Base-by-base conservation (phyloP, 2,888 invertebrate species). In the Mythimna impura region DNA sequence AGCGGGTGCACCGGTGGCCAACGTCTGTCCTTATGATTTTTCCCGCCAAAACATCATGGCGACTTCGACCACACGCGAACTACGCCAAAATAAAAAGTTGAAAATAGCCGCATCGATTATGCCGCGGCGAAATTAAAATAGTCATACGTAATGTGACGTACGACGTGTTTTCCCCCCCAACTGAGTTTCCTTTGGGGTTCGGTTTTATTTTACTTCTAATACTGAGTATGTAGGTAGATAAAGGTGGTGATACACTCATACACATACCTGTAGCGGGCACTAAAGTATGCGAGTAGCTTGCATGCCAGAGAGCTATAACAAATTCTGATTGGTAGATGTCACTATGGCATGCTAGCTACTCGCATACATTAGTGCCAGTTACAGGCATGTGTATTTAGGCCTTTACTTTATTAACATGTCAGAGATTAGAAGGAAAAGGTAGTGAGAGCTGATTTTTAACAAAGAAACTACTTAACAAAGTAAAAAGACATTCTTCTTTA, bases 71-170 rank as follows among this genome's bases (percentile, higher is more conserved):
- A 96, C 96, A 96, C 96, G 95, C 96, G 95, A 95, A 95, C 96
- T 92, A 93, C 93, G 94, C 95, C 92, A 94, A 96, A 96, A 96
- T 96, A 96, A 96, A 95, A 95, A 92, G 87, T 94, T 93, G 66
- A 93, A 96, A 96, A 96, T 96, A 96, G 94, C 94, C 91, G 89
- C 82, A 89, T 90, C 92, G 89, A 90, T 92, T 89, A 87, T 89
- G 87, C 91, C 90, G 93, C 92, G 89, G 92, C 91, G 91, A 91
- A 92, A 94, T 95, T 92, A 94, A 95, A 95, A 95, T 94, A 95
- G 94, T 92, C 90, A 61, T 84, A 69, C 88, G 88, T 83, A 71
- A 47, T 81, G 85, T 82, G 76, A 74, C 80, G 87, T 86, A 73
- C 60, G 52, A 71, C 74, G 86, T 80, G 84, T 85, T 73, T 91